phyloP scores from a whole-genome alignment of 2,797 vertebrate genomes.

The Dromococcyx pavoninus region DNA sequence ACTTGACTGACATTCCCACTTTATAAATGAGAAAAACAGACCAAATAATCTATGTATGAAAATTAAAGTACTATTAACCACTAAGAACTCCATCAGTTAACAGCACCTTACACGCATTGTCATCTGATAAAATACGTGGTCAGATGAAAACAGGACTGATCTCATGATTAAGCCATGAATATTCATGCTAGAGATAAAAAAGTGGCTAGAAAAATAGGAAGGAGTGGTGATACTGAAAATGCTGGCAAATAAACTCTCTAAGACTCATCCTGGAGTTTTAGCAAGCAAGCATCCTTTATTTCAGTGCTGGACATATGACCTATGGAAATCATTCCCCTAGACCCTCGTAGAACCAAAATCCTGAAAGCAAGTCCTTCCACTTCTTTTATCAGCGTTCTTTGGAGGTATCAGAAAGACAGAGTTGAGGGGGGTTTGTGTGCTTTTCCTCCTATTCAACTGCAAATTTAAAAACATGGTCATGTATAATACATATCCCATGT shows the following conservation, averaged over 20 bases:
- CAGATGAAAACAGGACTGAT: not conserved
- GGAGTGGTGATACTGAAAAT: too few species aligned
- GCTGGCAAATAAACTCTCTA: too few species aligned
- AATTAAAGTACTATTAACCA: not conserved
- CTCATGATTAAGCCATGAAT: not conserved
- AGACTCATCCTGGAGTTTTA: too few species aligned
- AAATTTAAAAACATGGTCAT: not conserved
- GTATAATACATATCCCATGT: not conserved
- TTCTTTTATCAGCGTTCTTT: too few species aligned
- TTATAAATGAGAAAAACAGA: not conserved
- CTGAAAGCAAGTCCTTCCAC: too few species aligned
- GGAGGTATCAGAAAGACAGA: not conserved
- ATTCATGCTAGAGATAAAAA: not conserved
- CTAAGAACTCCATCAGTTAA: not conserved
- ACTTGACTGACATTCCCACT: not conserved
- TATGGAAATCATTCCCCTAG: too few species aligned
- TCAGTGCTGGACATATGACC: too few species aligned
- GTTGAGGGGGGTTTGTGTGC: fast-evolving
- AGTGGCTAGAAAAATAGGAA: not conserved
- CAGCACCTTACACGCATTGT: not conserved
- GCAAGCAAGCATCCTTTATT: too few species aligned
- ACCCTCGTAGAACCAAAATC: too few species aligned
- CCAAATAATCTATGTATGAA: not conserved
- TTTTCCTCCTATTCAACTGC: not conserved
- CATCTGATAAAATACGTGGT: not conserved